A percentile compares a stretch with the other conserved stretches of the same genome.
Conservation (phyloP, 2,888 invertebrate species). For the Amphimallon solstitiale region DNA sequence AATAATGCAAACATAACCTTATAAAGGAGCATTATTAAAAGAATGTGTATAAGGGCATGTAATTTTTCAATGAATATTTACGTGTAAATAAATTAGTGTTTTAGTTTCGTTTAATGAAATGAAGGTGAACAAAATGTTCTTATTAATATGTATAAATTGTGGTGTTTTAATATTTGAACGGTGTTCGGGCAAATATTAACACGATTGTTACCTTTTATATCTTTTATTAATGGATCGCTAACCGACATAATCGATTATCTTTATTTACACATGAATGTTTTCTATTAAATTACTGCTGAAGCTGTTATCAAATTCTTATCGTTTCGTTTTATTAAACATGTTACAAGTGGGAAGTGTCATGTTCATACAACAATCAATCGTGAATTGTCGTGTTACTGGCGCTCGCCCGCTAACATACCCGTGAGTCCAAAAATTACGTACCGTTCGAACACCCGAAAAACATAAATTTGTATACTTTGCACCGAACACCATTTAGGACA, state of each 20-base stretch:
- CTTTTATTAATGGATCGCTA: conserved; percentile 69
- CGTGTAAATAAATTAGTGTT: too few species aligned
- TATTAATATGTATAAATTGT: background rate
- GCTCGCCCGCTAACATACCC: background rate
- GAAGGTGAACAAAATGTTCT: too few species aligned
- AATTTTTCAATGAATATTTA: too few species aligned
- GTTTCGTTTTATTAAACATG: conserved; percentile 9
- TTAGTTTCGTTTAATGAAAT: too few species aligned
- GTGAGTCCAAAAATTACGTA: too few species aligned
- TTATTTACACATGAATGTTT: conserved; percentile 16
- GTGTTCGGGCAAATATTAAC: background rate
- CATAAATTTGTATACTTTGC: background rate
- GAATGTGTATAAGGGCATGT: too few species aligned
- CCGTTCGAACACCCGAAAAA: too few species aligned
- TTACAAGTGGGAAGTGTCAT: conserved; percentile 16
- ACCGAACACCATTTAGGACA: background rate
- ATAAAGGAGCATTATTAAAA: background rate
- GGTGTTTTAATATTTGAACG: background rate
- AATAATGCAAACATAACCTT: conserved; percentile 38
- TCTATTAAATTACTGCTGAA: conserved; percentile 11
- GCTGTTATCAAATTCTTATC: conserved; percentile 26
- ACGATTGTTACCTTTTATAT: conserved; percentile 67
- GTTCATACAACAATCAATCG: background rate
- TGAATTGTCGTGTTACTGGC: conserved; percentile 10
- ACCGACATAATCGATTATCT: conserved; percentile 65